These are phyloP conservation scores for Characodon lateralis DNA, from an alignment of 2,797 vertebrate species.

Conservation along the genomic window DNA sequence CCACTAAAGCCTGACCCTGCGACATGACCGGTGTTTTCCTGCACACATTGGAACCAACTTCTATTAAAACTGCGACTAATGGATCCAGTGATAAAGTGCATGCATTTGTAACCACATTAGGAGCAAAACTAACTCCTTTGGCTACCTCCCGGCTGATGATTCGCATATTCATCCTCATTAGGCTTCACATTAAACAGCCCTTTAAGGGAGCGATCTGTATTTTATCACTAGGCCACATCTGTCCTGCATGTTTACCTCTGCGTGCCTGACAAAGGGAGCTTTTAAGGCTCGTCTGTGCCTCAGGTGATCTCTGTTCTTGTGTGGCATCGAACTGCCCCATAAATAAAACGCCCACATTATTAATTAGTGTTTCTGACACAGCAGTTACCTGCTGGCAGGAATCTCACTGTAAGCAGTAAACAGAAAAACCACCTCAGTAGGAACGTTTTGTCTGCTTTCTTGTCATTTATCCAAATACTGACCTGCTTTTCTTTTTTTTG, in stretches of 20 bases:
- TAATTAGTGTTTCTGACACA: slow-evolving; percentile 65
- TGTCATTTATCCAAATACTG: slow-evolving; percentile 35
- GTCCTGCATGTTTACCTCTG: slow-evolving; percentile 73
- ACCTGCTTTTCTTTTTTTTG: slow-evolving; percentile 11
- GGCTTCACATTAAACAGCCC: slow-evolving; percentile 71
- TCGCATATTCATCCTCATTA: slow-evolving; percentile 82
- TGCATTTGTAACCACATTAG: slow-evolving; percentile 35
- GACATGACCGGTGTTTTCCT: slow-evolving; percentile 67
- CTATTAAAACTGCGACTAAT: slow-evolving; percentile 74
- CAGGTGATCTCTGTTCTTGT: slow-evolving; percentile 82
- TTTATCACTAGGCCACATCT: slow-evolving; percentile 81
- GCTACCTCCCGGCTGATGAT: slow-evolving; percentile 67
- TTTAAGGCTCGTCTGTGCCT: slow-evolving; percentile 78
- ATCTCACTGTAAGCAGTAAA: slow-evolving; percentile 59
- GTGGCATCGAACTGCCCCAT: slow-evolving; percentile 77
- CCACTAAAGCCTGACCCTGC: slow-evolving; percentile 49
- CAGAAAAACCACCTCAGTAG: slow-evolving; percentile 51
- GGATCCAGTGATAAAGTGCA: slow-evolving; percentile 59
- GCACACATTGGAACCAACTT: slow-evolving; percentile 67
- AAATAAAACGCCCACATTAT: slow-evolving; percentile 80
- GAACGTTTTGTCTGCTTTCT: slow-evolving; percentile 45
- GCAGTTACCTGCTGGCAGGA: slow-evolving; percentile 51
- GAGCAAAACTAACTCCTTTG: slow-evolving; percentile 38
- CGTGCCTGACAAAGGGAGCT: slow-evolving; percentile 74
- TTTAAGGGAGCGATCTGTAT: slow-evolving; percentile 78